Percentiles rank a stretch among this genome's conserved stretches.
Evolutionary conservation across 2,797 vertebrate species (phyloP).

Genomic region (Liasis olivaceus): DNA sequence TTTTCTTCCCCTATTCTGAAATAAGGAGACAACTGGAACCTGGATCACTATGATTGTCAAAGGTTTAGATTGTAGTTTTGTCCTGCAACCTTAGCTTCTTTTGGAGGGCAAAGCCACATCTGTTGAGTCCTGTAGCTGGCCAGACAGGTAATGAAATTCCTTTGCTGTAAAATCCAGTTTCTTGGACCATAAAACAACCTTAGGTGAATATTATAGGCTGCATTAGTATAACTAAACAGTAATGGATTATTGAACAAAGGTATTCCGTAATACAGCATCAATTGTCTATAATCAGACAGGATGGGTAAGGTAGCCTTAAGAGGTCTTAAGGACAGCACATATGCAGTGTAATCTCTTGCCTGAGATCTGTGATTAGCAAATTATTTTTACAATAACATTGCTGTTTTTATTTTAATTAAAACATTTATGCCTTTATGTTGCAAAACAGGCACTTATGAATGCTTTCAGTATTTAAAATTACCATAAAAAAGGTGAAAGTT

Average conservation of each 20-base stretch:
- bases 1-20: neutral
- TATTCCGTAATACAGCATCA: neutral
- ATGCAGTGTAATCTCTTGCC: neutral
- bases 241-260: neutral
- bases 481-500: neutral
- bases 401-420: neutral
- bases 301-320: neutral
- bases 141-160: constrained; percentile 32
- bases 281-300: neutral
- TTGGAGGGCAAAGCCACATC: neutral
- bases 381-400: neutral
- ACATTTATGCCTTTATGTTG: neutral
- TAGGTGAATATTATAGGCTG: neutral
- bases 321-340: neutral
- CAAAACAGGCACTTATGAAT: neutral
- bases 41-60: neutral
- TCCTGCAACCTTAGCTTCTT: neutral
- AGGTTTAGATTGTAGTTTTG: neutral
- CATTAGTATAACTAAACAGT: neutral
- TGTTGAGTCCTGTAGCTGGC: neutral
- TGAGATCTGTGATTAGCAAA: neutral
- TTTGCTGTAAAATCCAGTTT: constrained; percentile 2
- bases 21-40: neutral
- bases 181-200: constrained; percentile 43
- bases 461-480: neutral